Conservation (phyloP, 2,113 vertebrate genomes). For the Ploceus nigricollis region DNA sequence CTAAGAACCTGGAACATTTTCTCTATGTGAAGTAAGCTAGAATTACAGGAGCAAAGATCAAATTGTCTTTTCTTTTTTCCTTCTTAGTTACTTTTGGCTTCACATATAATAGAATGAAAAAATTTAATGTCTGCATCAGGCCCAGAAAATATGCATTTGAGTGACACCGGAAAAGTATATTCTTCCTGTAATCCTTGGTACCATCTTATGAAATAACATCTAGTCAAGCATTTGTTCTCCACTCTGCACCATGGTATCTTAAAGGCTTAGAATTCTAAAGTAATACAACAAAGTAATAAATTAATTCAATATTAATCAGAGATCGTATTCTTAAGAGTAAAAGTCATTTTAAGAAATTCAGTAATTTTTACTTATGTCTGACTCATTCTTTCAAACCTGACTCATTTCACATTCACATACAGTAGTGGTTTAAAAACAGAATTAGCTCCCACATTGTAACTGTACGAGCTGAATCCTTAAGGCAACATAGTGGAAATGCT, state of each 20-base stretch:
- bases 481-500: conserved; percentile 17
- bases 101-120: not conserved
- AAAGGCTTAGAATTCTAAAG: not conserved
- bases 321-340: not conserved
- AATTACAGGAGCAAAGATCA: not conserved
- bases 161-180: not conserved
- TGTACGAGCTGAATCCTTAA: conserved; percentile 18
- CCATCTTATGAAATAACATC: not conserved
- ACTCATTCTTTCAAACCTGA: not conserved
- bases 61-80: not conserved
- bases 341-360: not conserved
- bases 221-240: not conserved
- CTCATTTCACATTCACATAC: not conserved
- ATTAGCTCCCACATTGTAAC: not conserved
- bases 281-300: not conserved
- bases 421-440: not conserved
- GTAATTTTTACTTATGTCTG: not conserved
- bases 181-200: not conserved
- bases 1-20: not conserved
- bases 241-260: not conserved
- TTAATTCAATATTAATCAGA: not conserved
- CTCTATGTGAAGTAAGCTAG: not conserved
- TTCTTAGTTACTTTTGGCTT: not conserved
- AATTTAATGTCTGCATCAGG: not conserved
- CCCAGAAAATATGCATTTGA: not conserved